phyloP scores from a whole-genome alignment of 2,113 vertebrate species.

The Nibea coibor region DNA sequence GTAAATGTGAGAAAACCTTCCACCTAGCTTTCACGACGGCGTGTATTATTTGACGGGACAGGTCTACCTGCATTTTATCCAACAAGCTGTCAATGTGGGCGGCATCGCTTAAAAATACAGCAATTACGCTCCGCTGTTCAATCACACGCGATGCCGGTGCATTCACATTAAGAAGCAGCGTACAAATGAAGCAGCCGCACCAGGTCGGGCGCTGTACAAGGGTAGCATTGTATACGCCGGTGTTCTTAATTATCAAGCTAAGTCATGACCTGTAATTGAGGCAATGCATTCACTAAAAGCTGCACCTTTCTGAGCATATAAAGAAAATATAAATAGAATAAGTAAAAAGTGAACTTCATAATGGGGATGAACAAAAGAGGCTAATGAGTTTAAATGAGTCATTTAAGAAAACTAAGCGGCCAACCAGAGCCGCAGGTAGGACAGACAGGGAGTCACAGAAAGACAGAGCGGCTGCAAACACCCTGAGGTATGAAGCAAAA shows the following conservation, averaged over 20 bases:
- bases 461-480: conserved; percentile 15
- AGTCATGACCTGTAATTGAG: not conserved
- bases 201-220: not conserved
- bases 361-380: not conserved
- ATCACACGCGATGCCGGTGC: not conserved
- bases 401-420: not conserved
- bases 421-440: not conserved
- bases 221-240: not conserved
- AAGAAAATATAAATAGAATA: conserved; percentile 11
- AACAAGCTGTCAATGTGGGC: not conserved
- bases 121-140: not conserved
- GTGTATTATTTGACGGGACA: too few relatives aligned
- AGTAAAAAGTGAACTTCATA: conserved; percentile 2
- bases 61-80: not conserved
- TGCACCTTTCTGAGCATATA: too few relatives aligned
- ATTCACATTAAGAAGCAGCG: not conserved
- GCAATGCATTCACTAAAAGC: too few relatives aligned
- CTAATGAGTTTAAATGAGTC: conserved; percentile 28
- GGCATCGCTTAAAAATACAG: not conserved
- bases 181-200: not conserved
- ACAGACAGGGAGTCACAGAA: not conserved
- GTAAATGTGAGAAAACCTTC: not conserved
- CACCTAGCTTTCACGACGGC: not conserved
- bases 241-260: not conserved
- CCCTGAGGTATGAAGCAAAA: conserved; percentile 1